Conservation (phyloP, 2,113 vertebrate genomes). For the Anarhynchus alexandrinus region DNA sequence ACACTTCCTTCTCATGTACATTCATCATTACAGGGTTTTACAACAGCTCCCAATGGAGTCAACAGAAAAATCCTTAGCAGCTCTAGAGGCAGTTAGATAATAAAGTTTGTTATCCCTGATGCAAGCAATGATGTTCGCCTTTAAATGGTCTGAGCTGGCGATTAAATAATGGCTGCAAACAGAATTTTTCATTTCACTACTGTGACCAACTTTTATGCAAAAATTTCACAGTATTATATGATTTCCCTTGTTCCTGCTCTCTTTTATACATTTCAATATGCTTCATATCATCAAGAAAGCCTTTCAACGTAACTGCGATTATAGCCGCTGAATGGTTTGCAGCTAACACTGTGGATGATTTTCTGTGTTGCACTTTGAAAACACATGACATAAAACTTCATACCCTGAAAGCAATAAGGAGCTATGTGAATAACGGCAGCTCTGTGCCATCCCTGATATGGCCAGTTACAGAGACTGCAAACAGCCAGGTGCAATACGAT, state of each 20-base stretch:
- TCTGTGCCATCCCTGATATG: rapidly evolving
- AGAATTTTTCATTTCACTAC: neutral
- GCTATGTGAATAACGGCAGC: rapidly evolving
- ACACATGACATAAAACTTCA: rapidly evolving
- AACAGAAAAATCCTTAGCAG: neutral
- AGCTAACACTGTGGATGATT: neutral
- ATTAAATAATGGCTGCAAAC: neutral
- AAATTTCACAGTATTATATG: neutral
- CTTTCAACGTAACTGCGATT: neutral
- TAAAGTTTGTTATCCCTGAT: neutral
- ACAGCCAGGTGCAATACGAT: rapidly evolving
- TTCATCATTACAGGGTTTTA: neutral
- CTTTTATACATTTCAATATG: neutral
- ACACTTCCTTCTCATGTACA: neutral
- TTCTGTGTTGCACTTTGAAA: neutral
- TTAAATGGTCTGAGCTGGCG: neutral
- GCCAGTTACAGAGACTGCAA: neutral
- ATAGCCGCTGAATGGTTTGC: neutral
- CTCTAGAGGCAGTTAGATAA: neutral
- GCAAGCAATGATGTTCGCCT: neutral
- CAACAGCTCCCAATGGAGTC: neutral
- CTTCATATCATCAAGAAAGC: neutral
- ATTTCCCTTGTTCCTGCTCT: neutral
- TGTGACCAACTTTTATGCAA: neutral
- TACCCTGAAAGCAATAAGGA: neutral